Evolutionary conservation across 2,113 vertebrate genomes (phyloP).

Genomic region (Dicerorhinus sumatrensis): DNA sequence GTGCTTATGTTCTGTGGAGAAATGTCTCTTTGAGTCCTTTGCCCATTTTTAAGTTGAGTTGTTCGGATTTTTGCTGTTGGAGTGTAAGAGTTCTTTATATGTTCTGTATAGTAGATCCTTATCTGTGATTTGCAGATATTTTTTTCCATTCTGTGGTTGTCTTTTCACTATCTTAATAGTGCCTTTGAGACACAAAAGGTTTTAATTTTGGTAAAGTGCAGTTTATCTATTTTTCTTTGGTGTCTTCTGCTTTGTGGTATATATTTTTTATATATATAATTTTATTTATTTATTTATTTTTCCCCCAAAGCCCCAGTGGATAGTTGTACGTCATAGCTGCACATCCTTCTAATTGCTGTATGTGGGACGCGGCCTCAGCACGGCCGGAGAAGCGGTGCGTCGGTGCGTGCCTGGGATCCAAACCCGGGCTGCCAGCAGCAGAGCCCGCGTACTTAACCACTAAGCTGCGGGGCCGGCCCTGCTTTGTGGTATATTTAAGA

Average conservation of each 20-base stretch:
- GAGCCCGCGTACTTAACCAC: too few relatives aligned
- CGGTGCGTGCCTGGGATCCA: too few relatives aligned
- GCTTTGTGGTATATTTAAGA: not conserved
- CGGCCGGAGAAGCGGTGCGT: too few relatives aligned
- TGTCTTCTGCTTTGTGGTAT: not conserved
- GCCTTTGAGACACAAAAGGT: not conserved
- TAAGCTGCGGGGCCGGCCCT: too few relatives aligned
- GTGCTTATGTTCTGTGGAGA: not conserved
- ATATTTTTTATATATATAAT: too few relatives aligned
- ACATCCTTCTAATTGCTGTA: too few relatives aligned
- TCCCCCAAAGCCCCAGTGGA: too few relatives aligned
- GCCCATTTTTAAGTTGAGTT: rapidly evolving
- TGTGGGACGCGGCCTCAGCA: too few relatives aligned
- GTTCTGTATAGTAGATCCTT: rapidly evolving
- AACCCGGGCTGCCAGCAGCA: too few relatives aligned
- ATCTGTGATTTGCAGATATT: not conserved
- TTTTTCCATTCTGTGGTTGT: not conserved
- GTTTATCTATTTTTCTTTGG: rapidly evolving
- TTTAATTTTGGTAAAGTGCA: not conserved
- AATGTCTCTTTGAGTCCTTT: rapidly evolving
- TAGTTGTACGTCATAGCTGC: too few relatives aligned
- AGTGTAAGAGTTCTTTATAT: not conserved
- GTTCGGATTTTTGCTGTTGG: not conserved
- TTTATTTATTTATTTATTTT: too few relatives aligned
- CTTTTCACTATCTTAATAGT: rapidly evolving